Percentiles rank a stretch among this genome's conserved stretches.
Conservation (phyloP, 2,888 invertebrate species). For the Sesamia inferens region DNA sequence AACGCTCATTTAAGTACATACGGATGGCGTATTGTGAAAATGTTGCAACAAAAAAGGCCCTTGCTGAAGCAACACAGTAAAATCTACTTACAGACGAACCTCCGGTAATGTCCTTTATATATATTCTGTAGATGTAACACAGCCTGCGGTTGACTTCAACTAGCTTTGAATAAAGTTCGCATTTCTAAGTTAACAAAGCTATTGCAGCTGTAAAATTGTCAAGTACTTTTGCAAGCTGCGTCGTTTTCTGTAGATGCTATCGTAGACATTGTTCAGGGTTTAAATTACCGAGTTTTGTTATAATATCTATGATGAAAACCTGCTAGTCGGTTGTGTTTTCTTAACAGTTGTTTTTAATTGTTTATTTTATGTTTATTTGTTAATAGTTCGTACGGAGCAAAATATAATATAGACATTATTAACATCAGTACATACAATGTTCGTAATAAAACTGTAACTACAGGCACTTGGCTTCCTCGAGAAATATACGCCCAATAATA, state of each 20-base stretch:
- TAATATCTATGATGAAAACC: slow-evolving; percentile 5
- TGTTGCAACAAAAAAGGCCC: slow-evolving; percentile 62
- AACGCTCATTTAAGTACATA: slow-evolving; percentile 24
- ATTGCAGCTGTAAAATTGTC: slow-evolving; percentile 59
- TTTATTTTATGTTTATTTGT: background rate
- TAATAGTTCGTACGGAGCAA: background rate
- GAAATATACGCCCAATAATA: slow-evolving; percentile 46
- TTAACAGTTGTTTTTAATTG: slow-evolving; percentile 7
- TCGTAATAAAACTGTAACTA: slow-evolving; percentile 14
- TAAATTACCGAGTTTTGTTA: slow-evolving; percentile 21
- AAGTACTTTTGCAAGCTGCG: slow-evolving; percentile 57
- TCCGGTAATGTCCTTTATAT: slow-evolving; percentile 70
- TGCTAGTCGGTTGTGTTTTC: background rate
- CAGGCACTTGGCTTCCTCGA: slow-evolving; percentile 21
- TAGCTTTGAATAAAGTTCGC: slow-evolving; percentile 65
- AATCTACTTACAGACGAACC: slow-evolving; percentile 72
- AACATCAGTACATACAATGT: slow-evolving; percentile 3
- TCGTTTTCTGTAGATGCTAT: slow-evolving; percentile 53
- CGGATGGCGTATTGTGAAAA: slow-evolving; percentile 53
- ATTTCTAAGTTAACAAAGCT: slow-evolving; percentile 59
- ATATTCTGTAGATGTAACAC: slow-evolving; percentile 66
- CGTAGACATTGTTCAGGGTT: slow-evolving; percentile 54
- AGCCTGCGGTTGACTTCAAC: slow-evolving; percentile 54
- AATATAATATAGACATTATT: slow-evolving; percentile 1
- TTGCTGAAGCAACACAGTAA: slow-evolving; percentile 70